Conservation (phyloP, 1,140 invertebrate species). For the Megalopta genalis region DNA sequence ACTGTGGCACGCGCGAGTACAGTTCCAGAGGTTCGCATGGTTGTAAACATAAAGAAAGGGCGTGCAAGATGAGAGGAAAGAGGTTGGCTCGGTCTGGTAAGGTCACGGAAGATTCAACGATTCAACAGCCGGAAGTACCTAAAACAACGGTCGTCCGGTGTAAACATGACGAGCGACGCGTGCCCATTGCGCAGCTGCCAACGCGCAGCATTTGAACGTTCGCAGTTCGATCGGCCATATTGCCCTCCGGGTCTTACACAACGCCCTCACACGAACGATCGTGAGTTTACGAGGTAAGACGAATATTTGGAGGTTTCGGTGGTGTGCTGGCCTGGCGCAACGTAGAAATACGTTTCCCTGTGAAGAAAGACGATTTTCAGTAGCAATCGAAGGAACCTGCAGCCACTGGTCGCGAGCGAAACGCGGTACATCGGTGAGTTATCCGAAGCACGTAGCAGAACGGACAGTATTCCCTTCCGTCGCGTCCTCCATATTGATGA, state of each 20-base stretch:
- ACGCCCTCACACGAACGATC: slow-evolving; percentile 83
- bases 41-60: too few species aligned
- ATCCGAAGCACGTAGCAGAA: slow-evolving; percentile 52
- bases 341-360: slow-evolving; percentile 28
- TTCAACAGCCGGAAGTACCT: slow-evolving; percentile 36
- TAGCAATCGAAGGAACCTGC: background rate
- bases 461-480: slow-evolving; percentile 63
- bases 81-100: background rate
- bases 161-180: slow-evolving; percentile 58
- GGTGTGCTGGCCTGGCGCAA: background rate
- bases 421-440: slow-evolving; percentile 42
- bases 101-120: slow-evolving; percentile 6
- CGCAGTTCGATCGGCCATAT: slow-evolving; percentile 73
- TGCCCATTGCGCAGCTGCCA: slow-evolving; percentile 54
- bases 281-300: slow-evolving; percentile 77
- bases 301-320: slow-evolving; percentile 54
- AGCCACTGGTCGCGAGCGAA: background rate
- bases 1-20: background rate
- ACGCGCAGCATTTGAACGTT: slow-evolving; percentile 67
- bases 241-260: slow-evolving; percentile 73
- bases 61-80: too few species aligned
- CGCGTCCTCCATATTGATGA: slow-evolving; percentile 83
- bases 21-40: too few species aligned
- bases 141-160: slow-evolving; percentile 49
- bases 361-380: slow-evolving; percentile 29